These are phyloP conservation scores for Tetragonula clypearis DNA, from an alignment of 1,140 invertebrate species.

Conservation along the genomic window DNA sequence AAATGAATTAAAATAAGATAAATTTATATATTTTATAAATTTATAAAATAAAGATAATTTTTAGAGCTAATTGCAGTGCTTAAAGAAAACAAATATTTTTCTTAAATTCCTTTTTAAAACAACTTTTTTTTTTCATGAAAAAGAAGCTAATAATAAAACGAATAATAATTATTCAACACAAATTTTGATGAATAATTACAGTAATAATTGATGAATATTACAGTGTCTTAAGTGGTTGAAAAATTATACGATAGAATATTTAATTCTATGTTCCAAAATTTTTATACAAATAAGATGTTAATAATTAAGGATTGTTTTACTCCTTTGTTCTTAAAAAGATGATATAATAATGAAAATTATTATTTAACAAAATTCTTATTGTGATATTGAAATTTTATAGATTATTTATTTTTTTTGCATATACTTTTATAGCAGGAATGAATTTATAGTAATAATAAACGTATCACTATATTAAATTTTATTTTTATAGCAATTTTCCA, in stretches of 20 bases:
- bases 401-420: neutral
- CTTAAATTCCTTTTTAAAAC: neutral
- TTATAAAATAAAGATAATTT: neutral
- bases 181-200: neutral
- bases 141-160: neutral
- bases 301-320: neutral
- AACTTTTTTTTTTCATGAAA: neutral
- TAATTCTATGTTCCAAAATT: neutral
- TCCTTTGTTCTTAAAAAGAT: neutral
- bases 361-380: too few species aligned
- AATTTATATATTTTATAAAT: neutral
- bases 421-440: neutral
- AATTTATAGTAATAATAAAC: slow-evolving; percentile 1
- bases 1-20: neutral
- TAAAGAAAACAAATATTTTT: too few species aligned
- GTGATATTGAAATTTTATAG: slow-evolving; percentile 12
- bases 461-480: slow-evolving; percentile 10
- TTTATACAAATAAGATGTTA: neutral
- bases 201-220: neutral
- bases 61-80: slow-evolving; percentile 30
- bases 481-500: slow-evolving; percentile 3
- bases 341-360: neutral
- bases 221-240: neutral
- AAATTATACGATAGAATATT: neutral
- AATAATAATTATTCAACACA: neutral